phyloP scores from a whole-genome alignment of 2,113 vertebrate species.

The Miniopterus natalensis region DNA sequence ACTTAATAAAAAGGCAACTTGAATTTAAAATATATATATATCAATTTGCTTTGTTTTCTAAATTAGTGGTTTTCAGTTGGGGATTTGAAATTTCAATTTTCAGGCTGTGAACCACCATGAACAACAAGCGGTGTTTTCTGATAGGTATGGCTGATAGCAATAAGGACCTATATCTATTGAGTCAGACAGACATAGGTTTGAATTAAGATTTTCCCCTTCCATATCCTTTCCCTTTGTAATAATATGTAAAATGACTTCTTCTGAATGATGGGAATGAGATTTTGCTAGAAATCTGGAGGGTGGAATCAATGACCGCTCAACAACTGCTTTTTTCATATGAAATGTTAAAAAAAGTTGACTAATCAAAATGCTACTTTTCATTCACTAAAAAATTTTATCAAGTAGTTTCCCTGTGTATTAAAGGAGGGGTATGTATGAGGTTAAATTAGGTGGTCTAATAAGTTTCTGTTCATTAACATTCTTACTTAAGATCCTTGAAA shows the following conservation, averaged over 20 bases:
- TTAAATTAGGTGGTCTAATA: neutral
- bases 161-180: neutral
- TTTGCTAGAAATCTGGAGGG: neutral
- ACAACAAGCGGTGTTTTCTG: neutral
- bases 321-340: neutral
- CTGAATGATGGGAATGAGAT: neutral
- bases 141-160: neutral
- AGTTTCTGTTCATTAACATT: neutral
- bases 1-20: conserved; percentile 21
- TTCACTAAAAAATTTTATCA: neutral
- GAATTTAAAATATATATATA: neutral
- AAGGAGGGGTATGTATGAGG: neutral
- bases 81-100: neutral
- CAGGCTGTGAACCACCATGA: neutral
- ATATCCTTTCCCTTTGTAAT: neutral
- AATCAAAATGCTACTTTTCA: neutral
- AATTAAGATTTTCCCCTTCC: neutral
- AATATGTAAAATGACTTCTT: conserved; percentile 4
- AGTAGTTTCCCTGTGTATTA: neutral
- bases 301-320: neutral
- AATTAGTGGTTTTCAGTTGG: neutral
- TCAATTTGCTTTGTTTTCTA: neutral
- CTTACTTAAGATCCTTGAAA: neutral
- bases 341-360: neutral
- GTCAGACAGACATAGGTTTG: neutral